Conservation (phyloP, 2,113 vertebrate genomes). For the Sardina pilchardus region DNA sequence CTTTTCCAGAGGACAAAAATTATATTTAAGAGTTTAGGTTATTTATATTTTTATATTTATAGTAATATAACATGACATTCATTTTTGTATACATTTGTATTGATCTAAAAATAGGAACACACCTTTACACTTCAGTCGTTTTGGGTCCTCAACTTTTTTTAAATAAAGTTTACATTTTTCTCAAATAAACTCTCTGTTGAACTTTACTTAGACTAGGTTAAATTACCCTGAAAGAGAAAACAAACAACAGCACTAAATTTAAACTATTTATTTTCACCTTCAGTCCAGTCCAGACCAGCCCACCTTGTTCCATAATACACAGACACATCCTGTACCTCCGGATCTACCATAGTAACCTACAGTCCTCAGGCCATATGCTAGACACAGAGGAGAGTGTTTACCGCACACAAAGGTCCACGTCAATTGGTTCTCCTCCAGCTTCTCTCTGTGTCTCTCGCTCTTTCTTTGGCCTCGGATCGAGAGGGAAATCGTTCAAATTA, state of each 20-base stretch:
- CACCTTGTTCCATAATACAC: constrained; percentile 16
- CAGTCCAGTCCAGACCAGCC: constrained; percentile 13
- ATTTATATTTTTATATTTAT: background rate
- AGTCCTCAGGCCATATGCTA: constrained; percentile 21
- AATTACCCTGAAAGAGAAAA: constrained; percentile 34
- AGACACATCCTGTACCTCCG: background rate
- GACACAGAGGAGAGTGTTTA: background rate
- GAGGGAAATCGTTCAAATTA: constrained; percentile 25
- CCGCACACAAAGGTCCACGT: background rate
- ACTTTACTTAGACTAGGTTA: background rate
- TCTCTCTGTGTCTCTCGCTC: background rate
- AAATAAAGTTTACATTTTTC: background rate
- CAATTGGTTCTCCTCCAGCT: background rate
- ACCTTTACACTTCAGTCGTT: background rate
- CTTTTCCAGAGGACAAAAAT: background rate
- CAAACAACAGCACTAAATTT: constrained; percentile 31
- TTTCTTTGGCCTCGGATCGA: background rate
- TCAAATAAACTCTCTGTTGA: constrained; percentile 1
- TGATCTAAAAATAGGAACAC: background rate
- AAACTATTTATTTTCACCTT: constrained; percentile 32
- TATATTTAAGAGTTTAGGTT: background rate
- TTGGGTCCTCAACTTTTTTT: background rate
- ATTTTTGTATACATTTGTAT: background rate
- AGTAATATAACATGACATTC: background rate
- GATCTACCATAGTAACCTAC: background rate